Evolutionary conservation across 2,888 invertebrate species (phyloP), one percentile per base, ranked within the genome.

Genomic region (Vandiemenella viatica): DNA sequence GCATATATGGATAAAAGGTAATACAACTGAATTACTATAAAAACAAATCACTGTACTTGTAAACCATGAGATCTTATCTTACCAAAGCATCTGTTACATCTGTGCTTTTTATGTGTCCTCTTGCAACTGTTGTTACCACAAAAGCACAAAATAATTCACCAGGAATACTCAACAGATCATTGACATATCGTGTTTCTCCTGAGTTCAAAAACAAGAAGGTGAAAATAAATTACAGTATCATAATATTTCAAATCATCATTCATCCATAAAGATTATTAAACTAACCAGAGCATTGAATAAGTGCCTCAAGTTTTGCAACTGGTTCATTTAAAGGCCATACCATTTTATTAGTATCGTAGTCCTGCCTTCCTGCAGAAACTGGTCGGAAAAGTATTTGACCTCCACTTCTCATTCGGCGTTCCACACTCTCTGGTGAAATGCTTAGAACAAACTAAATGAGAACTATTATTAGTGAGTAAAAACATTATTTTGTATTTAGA

Each of bases 281-380:
- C 43, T 44, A 45, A 50, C 50, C 50, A 18, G 79, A 70, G 58
- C 75, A 73, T 70, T 80, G 72, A 19, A 71, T 63, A 10, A 68
- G 55, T 1, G 80, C 80, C 65, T 86, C 87, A 26, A 83, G 56
- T 63, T 90, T 89, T 0, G 77, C 73, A 7, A 86, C 66, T 0
- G 87, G 80, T 59, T 86, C 70, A 53, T 78, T 81, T n/a, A 88
- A 60, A 1, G 89, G 88, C 75, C 80, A 87, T 17, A 78, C 60
- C 21, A 68, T 70, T 59, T 77, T 71, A 55, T 82, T 75, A 0
- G 80, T 81, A 45, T 83, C 80, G 60, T 74, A 88, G 32, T 68
- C 69, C 63, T 87, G 86, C 5, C 67, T 70, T 1, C 82, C 86
- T 15, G 72, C 73, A 0, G 86, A 85, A 2, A 78, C 61, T 0